Evolutionary conservation across 2,113 vertebrate species (phyloP).

Genomic region (Sphyrna mokarran): DNA sequence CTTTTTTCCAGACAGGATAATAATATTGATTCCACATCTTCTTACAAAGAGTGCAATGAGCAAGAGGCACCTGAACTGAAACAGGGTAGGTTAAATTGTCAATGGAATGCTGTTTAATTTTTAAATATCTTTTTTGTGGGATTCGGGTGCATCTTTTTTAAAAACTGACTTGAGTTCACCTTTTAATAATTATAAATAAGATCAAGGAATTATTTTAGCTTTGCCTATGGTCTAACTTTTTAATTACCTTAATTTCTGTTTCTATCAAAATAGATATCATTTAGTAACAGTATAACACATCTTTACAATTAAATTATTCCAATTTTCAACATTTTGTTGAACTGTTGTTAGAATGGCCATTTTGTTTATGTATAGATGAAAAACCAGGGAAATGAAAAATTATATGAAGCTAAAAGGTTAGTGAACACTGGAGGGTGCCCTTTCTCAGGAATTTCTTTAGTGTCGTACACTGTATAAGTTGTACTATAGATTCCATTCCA

Average conservation of each 20-base stretch:
- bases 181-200: not conserved
- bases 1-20: slow-evolving; percentile 71
- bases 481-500: not conserved
- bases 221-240: not conserved
- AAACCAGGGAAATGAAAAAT: not conserved
- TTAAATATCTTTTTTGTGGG: not conserved
- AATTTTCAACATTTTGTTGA: not conserved
- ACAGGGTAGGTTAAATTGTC: slow-evolving; percentile 61
- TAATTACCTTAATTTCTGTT: not conserved
- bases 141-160: not conserved
- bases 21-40: slow-evolving; percentile 74
- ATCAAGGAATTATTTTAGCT: not conserved
- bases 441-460: not conserved
- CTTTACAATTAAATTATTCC: not conserved
- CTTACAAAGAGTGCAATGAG: slow-evolving; percentile 63
- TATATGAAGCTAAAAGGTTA: not conserved
- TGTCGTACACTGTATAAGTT: not conserved
- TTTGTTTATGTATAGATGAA: not conserved
- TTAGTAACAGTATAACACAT: not conserved
- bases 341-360: not conserved
- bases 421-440: slow-evolving; percentile 25
- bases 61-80: slow-evolving; percentile 65
- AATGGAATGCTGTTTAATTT: not conserved
- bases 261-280: not conserved
- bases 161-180: not conserved